Evolutionary conservation across 1,140 invertebrate species (phyloP).

Genomic region (Drosophila busckii): DNA sequence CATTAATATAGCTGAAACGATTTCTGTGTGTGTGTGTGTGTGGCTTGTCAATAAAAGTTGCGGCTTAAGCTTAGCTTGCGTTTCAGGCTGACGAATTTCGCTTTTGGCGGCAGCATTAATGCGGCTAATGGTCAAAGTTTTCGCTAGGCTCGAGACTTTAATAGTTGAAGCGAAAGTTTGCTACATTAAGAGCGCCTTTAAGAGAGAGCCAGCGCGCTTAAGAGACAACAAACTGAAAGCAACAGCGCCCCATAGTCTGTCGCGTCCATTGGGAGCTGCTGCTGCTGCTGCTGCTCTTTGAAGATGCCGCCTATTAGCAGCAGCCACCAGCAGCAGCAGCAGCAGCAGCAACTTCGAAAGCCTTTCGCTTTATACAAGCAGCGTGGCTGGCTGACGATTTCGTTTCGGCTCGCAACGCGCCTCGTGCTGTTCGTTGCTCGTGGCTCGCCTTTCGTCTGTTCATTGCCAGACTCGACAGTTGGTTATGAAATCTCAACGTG

Average conservation of each 20-base stretch:
- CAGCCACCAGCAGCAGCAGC: slow-evolving; percentile 17
- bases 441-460: slow-evolving; percentile 15
- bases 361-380: slow-evolving; percentile 12
- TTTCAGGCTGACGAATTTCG: slow-evolving; percentile 71
- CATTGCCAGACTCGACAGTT: slow-evolving; percentile 57
- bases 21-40: too few species aligned
- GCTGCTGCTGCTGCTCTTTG: slow-evolving; percentile 1
- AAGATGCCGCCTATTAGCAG: slow-evolving; percentile 16
- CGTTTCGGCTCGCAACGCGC: not conserved
- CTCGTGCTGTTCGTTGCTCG: slow-evolving; percentile 17
- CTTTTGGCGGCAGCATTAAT: slow-evolving; percentile 61
- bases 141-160: slow-evolving; percentile 59
- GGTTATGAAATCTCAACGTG: slow-evolving; percentile 75
- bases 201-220: not conserved
- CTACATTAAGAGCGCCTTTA: too few species aligned
- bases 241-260: slow-evolving; percentile 39
- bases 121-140: slow-evolving; percentile 73
- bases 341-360: slow-evolving; percentile 41
- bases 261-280: slow-evolving; percentile 4
- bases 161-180: slow-evolving; percentile 52
- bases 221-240: not conserved
- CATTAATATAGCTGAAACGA: too few species aligned
- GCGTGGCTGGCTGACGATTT: not conserved
- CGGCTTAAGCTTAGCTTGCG: too few species aligned
- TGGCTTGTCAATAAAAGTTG: too few species aligned